phyloP scores from a whole-genome alignment of 2,888 invertebrate species.

The Hyalella azteca region DNA sequence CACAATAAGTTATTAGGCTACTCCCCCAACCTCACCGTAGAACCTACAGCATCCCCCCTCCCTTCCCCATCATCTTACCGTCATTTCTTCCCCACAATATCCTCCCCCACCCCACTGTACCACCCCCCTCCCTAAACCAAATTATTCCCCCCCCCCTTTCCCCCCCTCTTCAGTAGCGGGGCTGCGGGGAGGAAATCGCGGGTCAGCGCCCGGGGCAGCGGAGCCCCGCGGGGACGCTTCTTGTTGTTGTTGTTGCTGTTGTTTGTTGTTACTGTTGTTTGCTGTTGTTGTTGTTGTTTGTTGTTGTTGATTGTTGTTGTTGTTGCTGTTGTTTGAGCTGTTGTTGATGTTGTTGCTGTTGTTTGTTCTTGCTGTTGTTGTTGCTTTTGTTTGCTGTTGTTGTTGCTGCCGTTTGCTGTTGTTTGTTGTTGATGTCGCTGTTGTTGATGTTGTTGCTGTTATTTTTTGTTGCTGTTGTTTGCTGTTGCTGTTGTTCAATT shows the following conservation, averaged over 20 bases:
- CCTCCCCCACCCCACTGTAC: too few relatives aligned
- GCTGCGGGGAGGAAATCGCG: constrained; percentile 17
- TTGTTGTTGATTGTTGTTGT: too few relatives aligned
- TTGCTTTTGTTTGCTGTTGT: background rate
- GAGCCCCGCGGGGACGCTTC: background rate
- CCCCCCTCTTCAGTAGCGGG: background rate
- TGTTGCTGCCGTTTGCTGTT: too few relatives aligned
- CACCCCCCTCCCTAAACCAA: too few relatives aligned
- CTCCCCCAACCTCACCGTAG: too few relatives aligned
- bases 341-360: background rate
- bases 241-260: too few relatives aligned
- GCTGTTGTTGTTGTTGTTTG: background rate
- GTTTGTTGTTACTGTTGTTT: background rate
- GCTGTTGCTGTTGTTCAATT: background rate
- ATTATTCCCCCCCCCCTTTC: too few relatives aligned
- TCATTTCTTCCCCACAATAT: too few relatives aligned
- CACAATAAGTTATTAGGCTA: too few relatives aligned
- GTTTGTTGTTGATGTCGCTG: background rate
- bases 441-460: background rate
- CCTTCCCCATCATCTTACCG: too few relatives aligned
- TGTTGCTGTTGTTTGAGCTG: constrained; percentile 4
- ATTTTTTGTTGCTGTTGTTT: background rate
- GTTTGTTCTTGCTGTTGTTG: background rate
- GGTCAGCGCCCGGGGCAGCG: constrained; percentile 1
- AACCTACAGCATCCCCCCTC: too few relatives aligned